phyloP scores from a whole-genome alignment of 1,140 invertebrate genomes.

The Drosophila kohkoa region DNA sequence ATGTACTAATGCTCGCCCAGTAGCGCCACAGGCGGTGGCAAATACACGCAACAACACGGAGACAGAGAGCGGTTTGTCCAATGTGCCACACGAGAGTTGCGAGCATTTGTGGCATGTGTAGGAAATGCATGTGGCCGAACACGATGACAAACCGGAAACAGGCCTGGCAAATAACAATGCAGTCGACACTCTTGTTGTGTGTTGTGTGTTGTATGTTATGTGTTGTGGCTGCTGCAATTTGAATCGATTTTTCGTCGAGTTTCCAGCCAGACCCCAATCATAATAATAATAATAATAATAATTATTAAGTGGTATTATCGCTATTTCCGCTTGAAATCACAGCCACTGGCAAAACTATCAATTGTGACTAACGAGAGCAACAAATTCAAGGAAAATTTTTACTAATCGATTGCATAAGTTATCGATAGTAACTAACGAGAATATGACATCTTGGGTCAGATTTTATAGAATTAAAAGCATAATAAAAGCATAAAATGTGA shows the following conservation, averaged over 20 bases:
- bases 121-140: slow-evolving; percentile 63
- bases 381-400: neutral
- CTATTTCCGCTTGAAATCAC: slow-evolving; percentile 37
- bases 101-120: slow-evolving; percentile 29
- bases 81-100: slow-evolving; percentile 28
- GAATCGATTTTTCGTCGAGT: slow-evolving; percentile 30
- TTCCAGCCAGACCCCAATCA: slow-evolving; percentile 23
- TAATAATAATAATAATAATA: slow-evolving; percentile 11
- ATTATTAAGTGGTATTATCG: slow-evolving; percentile 33
- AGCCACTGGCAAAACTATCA: slow-evolving; percentile 1
- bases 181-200: slow-evolving; percentile 18
- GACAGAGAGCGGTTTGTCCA: slow-evolving; percentile 4
- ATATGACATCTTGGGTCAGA: neutral
- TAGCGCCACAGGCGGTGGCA: slow-evolving; percentile 55
- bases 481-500: too few species aligned
- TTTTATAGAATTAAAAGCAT: too few species aligned
- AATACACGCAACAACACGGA: slow-evolving; percentile 42
- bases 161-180: slow-evolving; percentile 39
- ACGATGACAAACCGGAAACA: slow-evolving; percentile 48
- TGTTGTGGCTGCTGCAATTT: slow-evolving; percentile 11
- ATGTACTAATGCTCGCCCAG: slow-evolving; percentile 43
- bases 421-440: neutral
- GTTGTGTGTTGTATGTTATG: too few species aligned
- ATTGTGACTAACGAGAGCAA: neutral
- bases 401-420: slow-evolving; percentile 1